Evolutionary conservation across 2,113 vertebrate species (phyloP).

Genomic region (Ploceus nigricollis): DNA sequence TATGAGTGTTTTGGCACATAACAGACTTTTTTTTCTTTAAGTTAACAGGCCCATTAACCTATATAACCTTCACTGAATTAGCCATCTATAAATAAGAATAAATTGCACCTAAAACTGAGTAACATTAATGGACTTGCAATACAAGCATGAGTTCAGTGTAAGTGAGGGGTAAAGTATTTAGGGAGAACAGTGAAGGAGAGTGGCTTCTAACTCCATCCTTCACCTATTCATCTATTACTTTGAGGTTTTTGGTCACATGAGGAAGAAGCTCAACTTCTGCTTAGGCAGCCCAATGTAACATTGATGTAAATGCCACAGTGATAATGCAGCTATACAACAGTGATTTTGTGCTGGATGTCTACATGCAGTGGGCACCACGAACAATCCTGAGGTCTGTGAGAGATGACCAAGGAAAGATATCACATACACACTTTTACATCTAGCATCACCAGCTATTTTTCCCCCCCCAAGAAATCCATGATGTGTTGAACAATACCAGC

Average conservation of each 20-base stretch:
- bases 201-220: background rate
- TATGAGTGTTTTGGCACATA: background rate
- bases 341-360: background rate
- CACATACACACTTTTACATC: background rate
- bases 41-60: constrained; percentile 1
- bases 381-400: background rate
- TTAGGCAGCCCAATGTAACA: background rate
- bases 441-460: background rate
- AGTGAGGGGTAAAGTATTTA: background rate
- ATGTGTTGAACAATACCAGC: background rate
- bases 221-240: background rate
- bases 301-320: background rate
- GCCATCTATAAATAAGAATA: background rate
- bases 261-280: background rate
- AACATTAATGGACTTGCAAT: background rate
- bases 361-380: background rate
- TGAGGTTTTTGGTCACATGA: background rate
- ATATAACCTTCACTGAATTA: constrained; percentile 5
- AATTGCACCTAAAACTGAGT: background rate
- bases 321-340: background rate
- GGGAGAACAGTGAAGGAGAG: background rate
- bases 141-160: background rate
- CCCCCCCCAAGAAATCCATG: background rate
- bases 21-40: background rate
- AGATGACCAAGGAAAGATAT: background rate